Percentiles rank a stretch among this genome's conserved stretches.
Evolutionary conservation across 2,113 vertebrate genomes (phyloP).

Genomic region (Crotalus helleri): DNA sequence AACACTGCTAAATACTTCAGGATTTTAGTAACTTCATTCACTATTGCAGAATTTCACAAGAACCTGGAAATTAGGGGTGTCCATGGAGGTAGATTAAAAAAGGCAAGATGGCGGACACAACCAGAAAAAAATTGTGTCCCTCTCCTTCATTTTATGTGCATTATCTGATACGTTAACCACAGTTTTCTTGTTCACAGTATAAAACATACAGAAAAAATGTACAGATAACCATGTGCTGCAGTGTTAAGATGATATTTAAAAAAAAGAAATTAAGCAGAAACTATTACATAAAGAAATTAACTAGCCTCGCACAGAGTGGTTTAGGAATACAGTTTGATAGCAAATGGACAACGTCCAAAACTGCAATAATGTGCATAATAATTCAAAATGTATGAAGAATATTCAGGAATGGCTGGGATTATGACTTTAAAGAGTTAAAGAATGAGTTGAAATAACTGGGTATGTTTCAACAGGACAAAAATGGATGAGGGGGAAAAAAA

Average conservation of each 20-base stretch:
- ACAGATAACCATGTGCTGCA: neutral
- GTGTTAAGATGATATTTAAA: neutral
- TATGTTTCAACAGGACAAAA: neutral
- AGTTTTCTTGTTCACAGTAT: neutral
- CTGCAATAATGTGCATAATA: neutral
- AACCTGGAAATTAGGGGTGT: neutral
- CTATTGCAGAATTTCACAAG: neutral
- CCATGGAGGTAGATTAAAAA: neutral
- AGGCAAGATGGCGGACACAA: neutral
- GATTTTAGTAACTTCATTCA: neutral
- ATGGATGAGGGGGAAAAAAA: neutral
- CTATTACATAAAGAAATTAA: neutral
- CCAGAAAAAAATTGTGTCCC: neutral
- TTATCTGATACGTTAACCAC: neutral
- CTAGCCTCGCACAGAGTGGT: neutral
- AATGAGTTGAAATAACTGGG: neutral
- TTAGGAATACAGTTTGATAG: neutral
- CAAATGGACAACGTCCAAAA: neutral
- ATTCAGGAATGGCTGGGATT: neutral
- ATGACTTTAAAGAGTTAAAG: neutral
- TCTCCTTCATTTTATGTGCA: neutral
- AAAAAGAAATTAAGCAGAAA: neutral
- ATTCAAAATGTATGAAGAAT: neutral
- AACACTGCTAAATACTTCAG: neutral
- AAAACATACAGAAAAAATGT: neutral